Evolutionary conservation across 2,113 vertebrate species (phyloP).

Genomic region (Tachysurus fulvidraco): DNA sequence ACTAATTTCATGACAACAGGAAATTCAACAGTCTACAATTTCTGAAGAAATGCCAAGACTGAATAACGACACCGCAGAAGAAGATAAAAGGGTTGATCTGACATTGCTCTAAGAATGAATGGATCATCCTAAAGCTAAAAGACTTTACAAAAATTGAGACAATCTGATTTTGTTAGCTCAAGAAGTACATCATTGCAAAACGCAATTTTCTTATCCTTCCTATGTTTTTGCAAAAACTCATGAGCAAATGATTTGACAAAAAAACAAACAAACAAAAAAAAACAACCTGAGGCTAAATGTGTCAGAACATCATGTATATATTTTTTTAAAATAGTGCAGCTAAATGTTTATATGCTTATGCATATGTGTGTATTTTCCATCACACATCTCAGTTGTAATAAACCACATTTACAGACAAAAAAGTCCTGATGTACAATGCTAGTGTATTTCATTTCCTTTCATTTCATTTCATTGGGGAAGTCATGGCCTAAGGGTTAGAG

Average conservation of each 20-base stretch:
- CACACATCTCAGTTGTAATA: neutral
- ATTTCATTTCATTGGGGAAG: too few relatives aligned
- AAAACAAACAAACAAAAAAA: neutral
- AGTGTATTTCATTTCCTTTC: too few relatives aligned
- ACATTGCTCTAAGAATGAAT: neutral
- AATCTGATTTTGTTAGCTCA: neutral
- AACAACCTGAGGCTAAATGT: neutral
- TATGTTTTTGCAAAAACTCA: neutral
- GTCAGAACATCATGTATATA: neutral
- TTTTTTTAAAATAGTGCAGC: neutral
- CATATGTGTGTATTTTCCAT: neutral
- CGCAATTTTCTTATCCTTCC: neutral
- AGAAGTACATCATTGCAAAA: neutral
- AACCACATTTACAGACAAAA: neutral
- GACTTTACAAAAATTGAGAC: neutral
- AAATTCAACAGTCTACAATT: neutral
- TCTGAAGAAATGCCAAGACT: neutral
- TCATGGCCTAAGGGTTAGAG: too few relatives aligned
- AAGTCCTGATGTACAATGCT: neutral
- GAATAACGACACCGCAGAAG: neutral
- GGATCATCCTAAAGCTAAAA: neutral
- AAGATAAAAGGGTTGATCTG: too few relatives aligned
- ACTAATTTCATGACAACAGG: neutral
- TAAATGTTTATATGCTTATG: neutral
- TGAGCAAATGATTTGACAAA: neutral